Evolutionary conservation across 2,797 vertebrate species (phyloP), one percentile per base, ranked within the genome.

Genomic region (Petrocephalus schoutedeni): DNA sequence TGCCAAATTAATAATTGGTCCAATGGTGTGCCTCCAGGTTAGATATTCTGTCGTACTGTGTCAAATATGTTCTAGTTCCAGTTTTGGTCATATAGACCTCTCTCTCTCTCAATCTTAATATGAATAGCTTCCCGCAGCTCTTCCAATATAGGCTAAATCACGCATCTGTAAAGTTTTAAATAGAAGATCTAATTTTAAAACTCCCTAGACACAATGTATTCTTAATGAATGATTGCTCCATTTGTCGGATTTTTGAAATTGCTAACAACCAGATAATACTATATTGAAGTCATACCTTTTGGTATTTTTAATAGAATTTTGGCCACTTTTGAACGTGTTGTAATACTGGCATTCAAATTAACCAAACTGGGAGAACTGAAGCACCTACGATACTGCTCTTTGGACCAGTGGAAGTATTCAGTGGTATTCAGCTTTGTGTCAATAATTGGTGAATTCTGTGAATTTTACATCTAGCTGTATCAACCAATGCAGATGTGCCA

Each of bases 1-100:
- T 88, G 88, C 89, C 64, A 90, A 91, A 89, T 83, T 89, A 89
- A 89, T 88, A 89, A 57, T 64, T 91, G 82, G 88, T 87, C 82
- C 57, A 64, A 21, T 19, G 16, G 28, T 19, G 23, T 14, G 6
- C 8, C 21, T 54, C 64, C 51, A 56, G 80, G 51, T 71, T 82
- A 85, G 86, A 80, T 84, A 88, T 85, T 84, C 41, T 87, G 57
- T 85, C 57, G 64, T 71, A 56, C 89, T 23, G 56, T 89, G 41
- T 88, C 88, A n/a, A 6, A 58, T 41, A 84, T 49, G 14, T 53
- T 88, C 56, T 64, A 74, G 85, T 36, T 71, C 58, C 16, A 59
- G 85, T 84, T 53, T 53, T 56, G 51, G 58, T 56, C 71, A 80
- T 58, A 16, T 32, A 89, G 28, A 88, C 71, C 85, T 88, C 67